Percentiles rank a stretch among this genome's conserved stretches.
Conservation (phyloP, 2,888 invertebrate genomes). For the Stramonita haemastoma region DNA sequence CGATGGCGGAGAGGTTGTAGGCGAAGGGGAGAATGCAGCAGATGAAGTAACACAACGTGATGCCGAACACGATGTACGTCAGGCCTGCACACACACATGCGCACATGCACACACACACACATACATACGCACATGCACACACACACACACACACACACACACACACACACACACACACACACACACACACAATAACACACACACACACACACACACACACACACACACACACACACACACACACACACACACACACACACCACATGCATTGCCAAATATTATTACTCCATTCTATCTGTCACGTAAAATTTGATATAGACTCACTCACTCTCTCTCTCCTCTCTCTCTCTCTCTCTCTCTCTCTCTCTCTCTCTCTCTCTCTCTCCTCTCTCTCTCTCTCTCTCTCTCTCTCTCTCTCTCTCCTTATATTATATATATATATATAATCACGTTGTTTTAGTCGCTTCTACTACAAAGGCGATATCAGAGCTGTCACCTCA, state of each 20-base stretch:
- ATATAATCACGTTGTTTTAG: no score
- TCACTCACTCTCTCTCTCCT: background rate
- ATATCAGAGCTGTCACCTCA: no score
- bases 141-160: background rate
- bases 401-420: background rate
- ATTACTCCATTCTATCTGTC: background rate
- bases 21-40: conserved; percentile 53
- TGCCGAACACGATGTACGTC: conserved; percentile 53
- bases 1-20: conserved; percentile 49
- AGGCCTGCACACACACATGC: conserved; percentile 40
- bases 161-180: background rate
- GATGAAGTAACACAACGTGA: conserved; percentile 54
- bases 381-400: background rate
- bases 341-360: background rate
- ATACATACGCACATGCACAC: background rate
- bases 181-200: background rate
- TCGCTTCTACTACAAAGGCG: no score
- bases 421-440: no score
- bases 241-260: conserved; percentile 3
- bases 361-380: background rate
- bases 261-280: background rate
- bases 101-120: background rate
- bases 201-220: conserved; percentile 16
- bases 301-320: background rate
- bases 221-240: conserved; percentile 30